Percentiles rank a stretch among this genome's conserved stretches.
Conservation (phyloP, 1,140 invertebrate genomes). For the Zeugodacus cucurbitae region DNA sequence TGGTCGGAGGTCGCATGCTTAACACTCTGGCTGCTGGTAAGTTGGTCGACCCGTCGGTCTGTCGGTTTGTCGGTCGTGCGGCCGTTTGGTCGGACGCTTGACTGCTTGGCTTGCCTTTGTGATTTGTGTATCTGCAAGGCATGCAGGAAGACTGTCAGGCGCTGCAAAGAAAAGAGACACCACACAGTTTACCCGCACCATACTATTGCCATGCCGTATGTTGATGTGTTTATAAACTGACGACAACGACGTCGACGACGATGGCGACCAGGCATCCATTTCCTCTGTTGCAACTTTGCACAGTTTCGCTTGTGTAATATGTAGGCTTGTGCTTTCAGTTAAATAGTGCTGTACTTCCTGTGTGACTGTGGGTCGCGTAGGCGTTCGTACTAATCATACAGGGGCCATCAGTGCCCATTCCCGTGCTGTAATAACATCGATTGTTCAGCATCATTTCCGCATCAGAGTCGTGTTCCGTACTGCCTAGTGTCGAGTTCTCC, state of each 20-base stretch:
- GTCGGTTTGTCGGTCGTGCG: neutral
- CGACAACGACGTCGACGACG: neutral
- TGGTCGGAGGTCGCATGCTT: neutral
- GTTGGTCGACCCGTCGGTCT: neutral
- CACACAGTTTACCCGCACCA: neutral
- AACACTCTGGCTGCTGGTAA: neutral
- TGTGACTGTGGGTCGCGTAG: conserved; percentile 19
- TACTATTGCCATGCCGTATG: neutral
- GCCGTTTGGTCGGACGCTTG: neutral
- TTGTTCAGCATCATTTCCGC: conserved; percentile 34
- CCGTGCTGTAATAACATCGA: neutral
- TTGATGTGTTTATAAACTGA: neutral
- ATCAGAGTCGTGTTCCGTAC: conserved; percentile 27
- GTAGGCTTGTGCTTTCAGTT: conserved; percentile 10
- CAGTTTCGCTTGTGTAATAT: neutral
- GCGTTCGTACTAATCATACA: neutral
- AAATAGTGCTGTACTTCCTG: conserved; percentile 32
- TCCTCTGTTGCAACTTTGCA: conserved; percentile 36
- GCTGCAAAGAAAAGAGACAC: conserved; percentile 4
- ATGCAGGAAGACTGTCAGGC: neutral
- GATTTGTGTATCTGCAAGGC: conserved; percentile 24
- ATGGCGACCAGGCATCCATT: conserved; percentile 20
- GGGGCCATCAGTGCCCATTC: neutral
- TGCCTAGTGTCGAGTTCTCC: neutral
- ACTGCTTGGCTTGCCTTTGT: neutral